These are phyloP conservation scores for Ecdyonurus torrentis DNA, from an alignment of 2,888 invertebrate species.

Conservation along the genomic window DNA sequence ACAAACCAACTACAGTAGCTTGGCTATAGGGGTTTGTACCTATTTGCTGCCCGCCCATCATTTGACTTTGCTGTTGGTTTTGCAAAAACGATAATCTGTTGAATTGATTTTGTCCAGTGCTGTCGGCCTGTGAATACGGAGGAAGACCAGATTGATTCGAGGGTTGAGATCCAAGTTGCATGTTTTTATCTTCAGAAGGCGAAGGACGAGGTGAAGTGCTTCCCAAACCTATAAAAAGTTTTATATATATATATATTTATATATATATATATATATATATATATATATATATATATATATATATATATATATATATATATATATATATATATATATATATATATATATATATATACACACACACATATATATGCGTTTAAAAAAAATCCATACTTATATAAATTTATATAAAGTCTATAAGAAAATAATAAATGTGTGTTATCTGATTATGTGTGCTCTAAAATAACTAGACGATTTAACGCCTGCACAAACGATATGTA, in stretches of 20 bases:
- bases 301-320: no score
- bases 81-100: neutral
- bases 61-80: neutral
- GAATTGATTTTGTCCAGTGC: neutral
- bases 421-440: no score
- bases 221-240: constrained; percentile 1
- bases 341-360: no score
- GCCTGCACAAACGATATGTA: no score
- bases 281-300: no score
- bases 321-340: no score
- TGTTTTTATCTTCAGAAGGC: constrained; percentile 6
- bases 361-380: no score
- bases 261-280: no score
- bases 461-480: no score
- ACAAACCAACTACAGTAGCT: neutral
- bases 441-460: no score
- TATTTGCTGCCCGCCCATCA: neutral
- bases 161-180: neutral
- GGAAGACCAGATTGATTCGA: neutral
- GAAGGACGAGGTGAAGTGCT: constrained; percentile 5
- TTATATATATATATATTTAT: neutral
- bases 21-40: neutral
- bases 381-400: no score
- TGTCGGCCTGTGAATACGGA: neutral
- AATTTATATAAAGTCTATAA: no score